These are phyloP conservation scores for Campodea augens DNA, from an alignment of 1,140 invertebrate species.

Conservation along the genomic window DNA sequence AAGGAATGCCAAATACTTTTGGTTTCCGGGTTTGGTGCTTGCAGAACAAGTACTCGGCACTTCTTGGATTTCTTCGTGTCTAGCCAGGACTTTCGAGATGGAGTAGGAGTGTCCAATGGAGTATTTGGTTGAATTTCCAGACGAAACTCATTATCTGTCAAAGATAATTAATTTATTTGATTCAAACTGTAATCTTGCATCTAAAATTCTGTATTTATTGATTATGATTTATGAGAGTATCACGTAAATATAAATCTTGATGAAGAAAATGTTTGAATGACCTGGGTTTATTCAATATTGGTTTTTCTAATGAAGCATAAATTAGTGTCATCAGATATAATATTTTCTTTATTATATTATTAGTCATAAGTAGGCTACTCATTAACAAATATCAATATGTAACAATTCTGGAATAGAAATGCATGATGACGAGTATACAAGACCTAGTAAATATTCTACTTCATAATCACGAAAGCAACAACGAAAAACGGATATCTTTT, in stretches of 20 bases:
- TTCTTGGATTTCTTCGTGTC: constrained; percentile 33
- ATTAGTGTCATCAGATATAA: constrained; percentile 2
- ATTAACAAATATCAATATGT: too few species aligned
- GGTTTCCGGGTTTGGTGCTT: constrained; percentile 57
- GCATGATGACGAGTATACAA: too few species aligned
- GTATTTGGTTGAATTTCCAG: constrained; percentile 20
- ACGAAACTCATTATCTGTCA: constrained; percentile 47
- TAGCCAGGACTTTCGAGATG: constrained; percentile 12
- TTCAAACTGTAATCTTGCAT: neutral
- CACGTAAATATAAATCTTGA: neutral
- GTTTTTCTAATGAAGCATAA: neutral
- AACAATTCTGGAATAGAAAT: too few species aligned
- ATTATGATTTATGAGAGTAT: neutral
- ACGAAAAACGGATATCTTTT: too few species aligned
- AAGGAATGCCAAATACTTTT: constrained; percentile 78
- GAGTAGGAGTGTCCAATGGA: too few species aligned
- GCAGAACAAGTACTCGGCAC: constrained; percentile 45
- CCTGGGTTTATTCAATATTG: neutral
- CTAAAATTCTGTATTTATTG: constrained; percentile 9
- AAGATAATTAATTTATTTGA: constrained; percentile 8
- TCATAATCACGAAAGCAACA: too few species aligned
- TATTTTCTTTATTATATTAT: too few species aligned
- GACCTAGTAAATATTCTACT: too few species aligned
- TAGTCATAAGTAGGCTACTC: too few species aligned
- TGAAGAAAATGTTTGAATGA: neutral